These are phyloP conservation scores for Hyles lineata DNA, from an alignment of 2,888 invertebrate species.

Conservation along the genomic window DNA sequence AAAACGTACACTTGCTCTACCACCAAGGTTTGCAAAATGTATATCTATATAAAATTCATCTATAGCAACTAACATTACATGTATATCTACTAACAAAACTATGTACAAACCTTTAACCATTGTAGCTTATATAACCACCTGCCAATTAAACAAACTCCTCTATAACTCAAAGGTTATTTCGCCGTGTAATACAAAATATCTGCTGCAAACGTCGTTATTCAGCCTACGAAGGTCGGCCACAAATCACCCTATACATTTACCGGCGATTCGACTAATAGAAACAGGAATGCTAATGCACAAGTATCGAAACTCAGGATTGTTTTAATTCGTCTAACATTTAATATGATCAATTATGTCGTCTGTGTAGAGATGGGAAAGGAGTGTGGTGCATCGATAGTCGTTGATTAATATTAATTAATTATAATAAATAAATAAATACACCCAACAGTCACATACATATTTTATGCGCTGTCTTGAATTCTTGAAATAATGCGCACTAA, in stretches of 20 bases:
- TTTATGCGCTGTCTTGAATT: no score
- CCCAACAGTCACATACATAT: no score
- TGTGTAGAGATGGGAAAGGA: not conserved
- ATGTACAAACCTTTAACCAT: not conserved
- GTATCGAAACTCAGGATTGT: constrained; percentile 50
- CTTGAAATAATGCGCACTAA: no score
- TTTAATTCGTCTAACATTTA: constrained; percentile 46
- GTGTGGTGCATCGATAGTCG: not conserved
- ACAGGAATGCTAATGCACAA: constrained; percentile 57
- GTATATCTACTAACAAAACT: not conserved
- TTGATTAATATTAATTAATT: not conserved
- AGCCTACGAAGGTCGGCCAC: constrained; percentile 43
- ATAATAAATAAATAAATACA: no score
- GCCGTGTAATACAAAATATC: constrained; percentile 21
- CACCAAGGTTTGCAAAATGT: no score
- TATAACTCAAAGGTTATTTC: constrained; percentile 15
- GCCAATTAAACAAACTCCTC: constrained; percentile 16
- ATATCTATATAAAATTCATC: no score
- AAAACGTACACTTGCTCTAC: no score
- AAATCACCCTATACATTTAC: constrained; percentile 35
- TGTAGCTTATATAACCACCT: constrained; percentile 12
- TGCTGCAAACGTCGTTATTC: constrained; percentile 35
- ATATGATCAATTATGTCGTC: constrained; percentile 43
- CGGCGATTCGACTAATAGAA: constrained; percentile 51
- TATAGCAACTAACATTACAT: not conserved